These are phyloP conservation scores for Pogonophryne albipinna DNA, from an alignment of 2,797 vertebrate species.

Conservation along the genomic window DNA sequence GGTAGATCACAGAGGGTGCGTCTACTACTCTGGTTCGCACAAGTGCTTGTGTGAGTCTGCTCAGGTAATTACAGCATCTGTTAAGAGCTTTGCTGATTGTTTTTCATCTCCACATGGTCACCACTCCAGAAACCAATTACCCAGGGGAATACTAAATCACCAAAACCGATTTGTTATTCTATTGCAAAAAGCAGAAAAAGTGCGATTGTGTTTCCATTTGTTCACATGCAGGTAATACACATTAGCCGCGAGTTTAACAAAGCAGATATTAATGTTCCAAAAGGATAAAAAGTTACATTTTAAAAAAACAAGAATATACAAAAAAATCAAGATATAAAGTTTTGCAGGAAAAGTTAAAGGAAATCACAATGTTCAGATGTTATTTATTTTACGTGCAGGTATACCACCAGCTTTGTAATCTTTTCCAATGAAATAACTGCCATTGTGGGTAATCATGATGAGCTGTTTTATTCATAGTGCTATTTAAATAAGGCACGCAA, in stretches of 20 bases:
- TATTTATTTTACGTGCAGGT: not conserved
- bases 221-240: slow-evolving; percentile 51
- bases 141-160: slow-evolving; percentile 80
- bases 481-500: slow-evolving; percentile 38
- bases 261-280: slow-evolving; percentile 15
- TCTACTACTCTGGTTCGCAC: slow-evolving; percentile 62
- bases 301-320: slow-evolving; percentile 9
- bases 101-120: slow-evolving; percentile 89
- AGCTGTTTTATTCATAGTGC: slow-evolving; percentile 21
- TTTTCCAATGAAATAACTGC: not conserved
- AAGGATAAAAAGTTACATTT: not conserved
- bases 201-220: slow-evolving; percentile 46
- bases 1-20: slow-evolving; percentile 65
- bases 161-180: slow-evolving; percentile 75
- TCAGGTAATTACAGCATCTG: slow-evolving; percentile 89
- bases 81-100: slow-evolving; percentile 86
- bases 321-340: slow-evolving; percentile 4
- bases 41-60: slow-evolving; percentile 73
- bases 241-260: slow-evolving; percentile 27
- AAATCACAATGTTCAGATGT: not conserved
- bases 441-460: slow-evolving; percentile 24
- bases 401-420: not conserved
- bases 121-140: slow-evolving; percentile 88
- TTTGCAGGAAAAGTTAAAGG: slow-evolving; percentile 3
- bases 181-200: slow-evolving; percentile 67